Percentiles rank a stretch among this genome's conserved stretches.
These are phyloP conservation scores for Mythimna vitellina DNA, from an alignment of 2,888 invertebrate species.

Conservation along the genomic window DNA sequence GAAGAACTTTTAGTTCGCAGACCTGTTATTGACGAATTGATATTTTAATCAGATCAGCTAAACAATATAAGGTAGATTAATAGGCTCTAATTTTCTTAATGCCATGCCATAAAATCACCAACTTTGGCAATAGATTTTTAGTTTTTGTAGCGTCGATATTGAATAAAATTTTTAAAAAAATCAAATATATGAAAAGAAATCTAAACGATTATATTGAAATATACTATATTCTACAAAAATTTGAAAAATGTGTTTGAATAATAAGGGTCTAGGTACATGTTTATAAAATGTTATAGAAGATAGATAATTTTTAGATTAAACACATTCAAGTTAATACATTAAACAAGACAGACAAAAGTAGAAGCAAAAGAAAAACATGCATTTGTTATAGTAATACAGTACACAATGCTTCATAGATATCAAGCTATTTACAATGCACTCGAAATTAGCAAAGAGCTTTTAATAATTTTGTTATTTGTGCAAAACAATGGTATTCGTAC, in stretches of 20 bases:
- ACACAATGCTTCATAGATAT: slow-evolving; percentile 2
- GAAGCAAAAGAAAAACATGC: slow-evolving; percentile 14
- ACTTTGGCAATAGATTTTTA: neutral
- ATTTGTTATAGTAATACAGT: neutral
- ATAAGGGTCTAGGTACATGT: neutral
- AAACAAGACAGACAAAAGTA: neutral
- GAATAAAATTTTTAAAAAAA: neutral
- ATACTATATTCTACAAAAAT: neutral
- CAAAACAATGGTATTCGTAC: neutral
- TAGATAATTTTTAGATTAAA: neutral
- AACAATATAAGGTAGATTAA: neutral
- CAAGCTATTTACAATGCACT: neutral
- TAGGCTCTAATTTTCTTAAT: neutral
- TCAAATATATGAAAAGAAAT: neutral
- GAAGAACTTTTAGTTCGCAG: slow-evolving; percentile 32
- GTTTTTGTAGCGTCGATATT: neutral
- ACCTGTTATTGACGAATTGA: slow-evolving; percentile 13
- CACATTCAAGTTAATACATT: neutral
- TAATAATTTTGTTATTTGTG: neutral
- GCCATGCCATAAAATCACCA: neutral
- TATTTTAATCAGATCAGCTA: slow-evolving; percentile 7
- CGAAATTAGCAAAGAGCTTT: neutral
- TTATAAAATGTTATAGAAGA: neutral
- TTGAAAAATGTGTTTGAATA: neutral
- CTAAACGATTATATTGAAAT: no score